Conservation (phyloP, 2,113 vertebrate genomes). For the Empidonax traillii region DNA sequence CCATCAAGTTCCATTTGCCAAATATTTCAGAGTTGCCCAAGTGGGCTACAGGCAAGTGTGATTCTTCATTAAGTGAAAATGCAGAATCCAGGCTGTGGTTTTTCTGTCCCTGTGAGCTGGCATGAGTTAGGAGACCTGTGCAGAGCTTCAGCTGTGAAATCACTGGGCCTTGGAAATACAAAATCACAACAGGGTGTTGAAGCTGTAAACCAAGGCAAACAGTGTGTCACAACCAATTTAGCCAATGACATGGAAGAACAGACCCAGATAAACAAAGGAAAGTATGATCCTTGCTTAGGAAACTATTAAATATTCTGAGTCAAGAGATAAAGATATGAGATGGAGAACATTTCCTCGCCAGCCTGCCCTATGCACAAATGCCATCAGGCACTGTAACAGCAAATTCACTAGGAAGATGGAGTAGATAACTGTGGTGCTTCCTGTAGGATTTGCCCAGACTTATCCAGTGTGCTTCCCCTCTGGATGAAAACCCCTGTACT, state of each 20-base stretch:
- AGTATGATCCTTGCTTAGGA: background rate
- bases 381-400: background rate
- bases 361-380: background rate
- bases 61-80: background rate
- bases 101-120: background rate
- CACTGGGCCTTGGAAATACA: background rate
- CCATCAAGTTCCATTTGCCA: background rate
- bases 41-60: background rate
- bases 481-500: background rate
- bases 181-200: background rate
- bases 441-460: background rate
- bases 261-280: background rate
- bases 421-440: background rate
- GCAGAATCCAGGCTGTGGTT: background rate
- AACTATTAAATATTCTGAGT: background rate
- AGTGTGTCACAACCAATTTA: background rate
- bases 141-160: background rate
- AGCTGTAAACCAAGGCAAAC: conserved; percentile 7
- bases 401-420: background rate
- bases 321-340: background rate
- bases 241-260: conserved; percentile 3
- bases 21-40: background rate
- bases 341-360: background rate
- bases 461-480: background rate
- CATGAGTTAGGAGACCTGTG: background rate